Evolutionary conservation across 1,140 invertebrate genomes (phyloP).

Genomic region (Pomacea maculata): DNA sequence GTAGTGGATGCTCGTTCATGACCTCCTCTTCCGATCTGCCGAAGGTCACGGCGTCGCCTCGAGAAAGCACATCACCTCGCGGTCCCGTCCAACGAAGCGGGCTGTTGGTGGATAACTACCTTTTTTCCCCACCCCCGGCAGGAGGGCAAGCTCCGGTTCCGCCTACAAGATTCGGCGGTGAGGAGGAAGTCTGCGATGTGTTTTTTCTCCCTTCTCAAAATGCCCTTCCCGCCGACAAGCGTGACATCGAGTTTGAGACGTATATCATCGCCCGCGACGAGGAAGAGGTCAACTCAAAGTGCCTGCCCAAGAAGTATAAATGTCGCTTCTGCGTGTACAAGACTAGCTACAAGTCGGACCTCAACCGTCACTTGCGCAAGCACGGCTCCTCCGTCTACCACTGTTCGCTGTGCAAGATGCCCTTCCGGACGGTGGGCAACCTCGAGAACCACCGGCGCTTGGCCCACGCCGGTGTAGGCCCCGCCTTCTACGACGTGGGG

Average conservation of each 20-base stretch:
- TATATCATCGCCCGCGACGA: constrained; percentile 23
- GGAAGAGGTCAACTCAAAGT: constrained; percentile 24
- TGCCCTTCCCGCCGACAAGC: neutral
- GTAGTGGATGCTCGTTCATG: too few relatives aligned
- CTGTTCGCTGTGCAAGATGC: constrained; percentile 39
- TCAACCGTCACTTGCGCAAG: constrained; percentile 44
- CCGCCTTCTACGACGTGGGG: too few relatives aligned
- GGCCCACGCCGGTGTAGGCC: constrained; percentile 23
- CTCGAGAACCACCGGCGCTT: constrained; percentile 35
- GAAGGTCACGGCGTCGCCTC: too few relatives aligned
- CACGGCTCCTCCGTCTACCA: constrained; percentile 35
- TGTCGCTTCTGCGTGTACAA: constrained; percentile 45
- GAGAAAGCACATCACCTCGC: too few relatives aligned
- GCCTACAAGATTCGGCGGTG: too few relatives aligned
- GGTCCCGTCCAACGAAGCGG: too few relatives aligned
- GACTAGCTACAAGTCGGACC: constrained; percentile 48
- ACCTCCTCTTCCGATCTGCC: too few relatives aligned
- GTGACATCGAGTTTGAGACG: constrained; percentile 14
- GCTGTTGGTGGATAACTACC: too few relatives aligned
- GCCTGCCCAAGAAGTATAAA: constrained; percentile 43
- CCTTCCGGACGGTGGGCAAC: constrained; percentile 37
- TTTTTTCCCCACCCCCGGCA: too few relatives aligned
- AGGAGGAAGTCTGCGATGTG: too few relatives aligned
- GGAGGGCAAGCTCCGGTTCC: too few relatives aligned
- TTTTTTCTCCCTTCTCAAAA: neutral